These are phyloP conservation scores for Aricia agestis DNA, from an alignment of 1,140 invertebrate genomes.

Conservation along the genomic window DNA sequence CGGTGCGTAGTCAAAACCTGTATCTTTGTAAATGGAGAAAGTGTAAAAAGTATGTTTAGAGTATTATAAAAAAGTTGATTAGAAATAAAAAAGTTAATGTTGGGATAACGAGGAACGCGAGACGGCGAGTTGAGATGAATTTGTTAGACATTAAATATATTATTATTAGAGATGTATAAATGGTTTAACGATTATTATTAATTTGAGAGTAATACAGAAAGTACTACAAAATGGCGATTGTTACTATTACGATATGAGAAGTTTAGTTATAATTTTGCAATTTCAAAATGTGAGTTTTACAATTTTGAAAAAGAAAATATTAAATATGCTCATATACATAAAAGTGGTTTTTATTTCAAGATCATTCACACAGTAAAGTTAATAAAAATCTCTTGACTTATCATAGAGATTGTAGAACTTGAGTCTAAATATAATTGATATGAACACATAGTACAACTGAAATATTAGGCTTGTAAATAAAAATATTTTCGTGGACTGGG, in stretches of 20 bases:
- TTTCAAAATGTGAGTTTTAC: slow-evolving; percentile 76
- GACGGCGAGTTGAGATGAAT: slow-evolving; percentile 67
- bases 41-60: slow-evolving; percentile 71
- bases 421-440: too few species aligned
- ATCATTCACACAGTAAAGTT: not conserved
- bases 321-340: slow-evolving; percentile 74
- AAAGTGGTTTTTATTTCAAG: slow-evolving; percentile 44
- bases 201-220: slow-evolving; percentile 64
- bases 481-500: too few species aligned
- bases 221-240: slow-evolving; percentile 64
- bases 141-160: slow-evolving; percentile 75
- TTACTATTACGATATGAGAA: slow-evolving; percentile 75
- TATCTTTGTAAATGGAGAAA: slow-evolving; percentile 59
- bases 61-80: slow-evolving; percentile 67
- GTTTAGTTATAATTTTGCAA: slow-evolving; percentile 75
- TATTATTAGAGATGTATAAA: slow-evolving; percentile 74
- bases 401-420: too few species aligned
- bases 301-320: slow-evolving; percentile 76
- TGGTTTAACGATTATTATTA: slow-evolving; percentile 72
- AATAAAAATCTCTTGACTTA: too few species aligned
- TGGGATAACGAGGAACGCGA: slow-evolving; percentile 54
- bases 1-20: slow-evolving; percentile 55
- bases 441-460: too few species aligned
- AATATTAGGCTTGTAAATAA: too few species aligned
- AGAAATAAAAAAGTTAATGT: slow-evolving; percentile 66